phyloP scores from a whole-genome alignment of 1,140 invertebrate genomes.

The Oreohelix idahoensis region DNA sequence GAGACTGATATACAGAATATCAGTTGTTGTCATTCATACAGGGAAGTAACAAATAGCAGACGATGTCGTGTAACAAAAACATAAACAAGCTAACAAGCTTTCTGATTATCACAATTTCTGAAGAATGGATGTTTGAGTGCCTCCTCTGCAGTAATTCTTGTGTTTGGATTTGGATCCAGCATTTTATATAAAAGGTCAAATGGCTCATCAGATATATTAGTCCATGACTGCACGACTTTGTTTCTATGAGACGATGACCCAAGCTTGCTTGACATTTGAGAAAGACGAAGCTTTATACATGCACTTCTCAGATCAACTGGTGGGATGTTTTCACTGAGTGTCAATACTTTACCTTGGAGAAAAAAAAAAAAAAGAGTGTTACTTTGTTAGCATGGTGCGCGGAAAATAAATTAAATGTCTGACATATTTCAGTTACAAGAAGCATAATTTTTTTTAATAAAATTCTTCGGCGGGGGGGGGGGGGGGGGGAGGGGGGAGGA shows the following conservation, averaged over 20 bases:
- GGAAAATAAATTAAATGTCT: too few species aligned
- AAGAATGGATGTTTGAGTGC: constrained; percentile 63
- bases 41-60: too few species aligned
- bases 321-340: constrained; percentile 75
- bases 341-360: constrained; percentile 75
- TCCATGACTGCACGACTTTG: constrained; percentile 49
- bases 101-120: constrained; percentile 26
- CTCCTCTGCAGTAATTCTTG: constrained; percentile 68
- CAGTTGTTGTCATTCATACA: too few species aligned
- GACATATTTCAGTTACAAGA: too few species aligned
- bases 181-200: constrained; percentile 68
- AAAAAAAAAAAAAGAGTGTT: too few species aligned
- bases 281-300: constrained; percentile 56
- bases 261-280: constrained; percentile 29
- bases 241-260: constrained; percentile 16
- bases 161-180: constrained; percentile 69
- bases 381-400: too few species aligned
- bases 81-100: background rate
- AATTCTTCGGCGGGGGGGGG: too few species aligned
- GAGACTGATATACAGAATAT: too few species aligned
- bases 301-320: constrained; percentile 74
- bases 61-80: too few species aligned
- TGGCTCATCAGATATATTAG: constrained; percentile 61
- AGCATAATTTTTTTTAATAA: too few species aligned
- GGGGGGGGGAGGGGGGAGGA: too few species aligned